Base-by-base conservation (phyloP, 2,113 vertebrate genomes). In the Rhegmatorhina hoffmannsi region DNA sequence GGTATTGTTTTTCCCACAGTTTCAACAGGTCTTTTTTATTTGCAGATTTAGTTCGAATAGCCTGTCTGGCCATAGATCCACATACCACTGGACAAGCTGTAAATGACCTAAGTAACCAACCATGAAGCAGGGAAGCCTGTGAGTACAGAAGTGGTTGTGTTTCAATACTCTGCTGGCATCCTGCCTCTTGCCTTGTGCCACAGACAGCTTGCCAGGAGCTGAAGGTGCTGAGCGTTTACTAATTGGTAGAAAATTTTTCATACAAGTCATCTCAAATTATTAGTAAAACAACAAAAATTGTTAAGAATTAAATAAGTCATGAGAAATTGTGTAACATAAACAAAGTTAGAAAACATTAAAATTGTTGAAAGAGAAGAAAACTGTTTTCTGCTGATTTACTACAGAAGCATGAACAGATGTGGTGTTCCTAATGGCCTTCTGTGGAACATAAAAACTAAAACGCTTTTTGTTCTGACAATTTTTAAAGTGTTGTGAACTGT, bases 371-470 rank as follows among this genome's bases (percentile, higher is more conserved):
- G 67, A 44, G 50, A 93, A 92, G 89, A 84, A 86, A 95, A 97
- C 78, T 82, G 55, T 36, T 78, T 89, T 56, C 10, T 56, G 93
- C 44, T 79, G 75, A 89, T 97, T 95, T 91, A 91, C 53, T 60
- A 19, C 26, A 38, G 59, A 84, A 72, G 5, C 80, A 50, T 56
- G 84, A 96, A 76, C 92, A 97, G 92, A 96, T 96, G 95, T 86
- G 82, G 29, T 13, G 11, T n/a, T 62, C 88, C 80, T 96, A 93
- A 96, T 73, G 84, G 85, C 94, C 95, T 92, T 96, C 87, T 84
- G 95, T 70, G 74, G 90, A 91, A 58, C 86, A 95, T 96, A 97
- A 97, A 96, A 94, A 46, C 46, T 43, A 75, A 96, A 95, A 56
- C 18, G 21, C 46, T 56, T 93, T 89, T 96, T 84, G 36, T 83